Evolutionary conservation across 2,113 vertebrate genomes (phyloP).

Genomic region (Myxocyprinus asiaticus): DNA sequence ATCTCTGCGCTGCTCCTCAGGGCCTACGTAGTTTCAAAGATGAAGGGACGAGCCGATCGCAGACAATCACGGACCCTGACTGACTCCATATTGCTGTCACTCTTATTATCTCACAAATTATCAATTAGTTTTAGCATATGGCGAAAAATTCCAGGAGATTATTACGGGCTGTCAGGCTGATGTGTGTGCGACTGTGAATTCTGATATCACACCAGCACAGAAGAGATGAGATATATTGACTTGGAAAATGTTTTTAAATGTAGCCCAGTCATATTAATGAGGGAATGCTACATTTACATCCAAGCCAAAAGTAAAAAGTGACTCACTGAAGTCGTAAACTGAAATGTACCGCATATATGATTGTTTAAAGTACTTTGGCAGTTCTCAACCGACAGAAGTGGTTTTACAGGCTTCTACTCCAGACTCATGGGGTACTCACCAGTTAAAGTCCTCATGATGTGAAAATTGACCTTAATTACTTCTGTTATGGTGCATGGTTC

Average conservation of each 20-base stretch:
- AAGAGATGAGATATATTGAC: neutral
- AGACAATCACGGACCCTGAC: slow-evolving; percentile 35
- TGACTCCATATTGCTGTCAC: slow-evolving; percentile 35
- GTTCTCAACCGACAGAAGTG: too few species aligned
- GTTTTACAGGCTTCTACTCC: too few species aligned
- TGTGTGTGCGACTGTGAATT: neutral
- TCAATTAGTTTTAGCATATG: slow-evolving; percentile 46
- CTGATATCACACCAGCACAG: neutral
- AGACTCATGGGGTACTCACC: too few species aligned
- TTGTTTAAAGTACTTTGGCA: too few species aligned
- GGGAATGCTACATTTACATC: neutral
- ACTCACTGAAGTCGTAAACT: neutral
- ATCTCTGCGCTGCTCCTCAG: slow-evolving; percentile 63
- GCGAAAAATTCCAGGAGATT: neutral
- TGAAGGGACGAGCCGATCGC: slow-evolving; percentile 22
- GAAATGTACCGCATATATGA: neutral
- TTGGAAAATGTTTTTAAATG: neutral
- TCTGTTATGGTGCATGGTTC: too few species aligned
- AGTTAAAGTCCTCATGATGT: too few species aligned
- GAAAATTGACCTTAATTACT: too few species aligned
- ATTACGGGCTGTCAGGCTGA: neutral
- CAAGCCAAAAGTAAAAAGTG: neutral
- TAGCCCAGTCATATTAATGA: neutral
- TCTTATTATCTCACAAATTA: slow-evolving; percentile 44
- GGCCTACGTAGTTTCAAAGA: slow-evolving; percentile 63